Evolutionary conservation across 2,888 invertebrate genomes (phyloP).

Genomic region (Heteromurus nitidus): DNA sequence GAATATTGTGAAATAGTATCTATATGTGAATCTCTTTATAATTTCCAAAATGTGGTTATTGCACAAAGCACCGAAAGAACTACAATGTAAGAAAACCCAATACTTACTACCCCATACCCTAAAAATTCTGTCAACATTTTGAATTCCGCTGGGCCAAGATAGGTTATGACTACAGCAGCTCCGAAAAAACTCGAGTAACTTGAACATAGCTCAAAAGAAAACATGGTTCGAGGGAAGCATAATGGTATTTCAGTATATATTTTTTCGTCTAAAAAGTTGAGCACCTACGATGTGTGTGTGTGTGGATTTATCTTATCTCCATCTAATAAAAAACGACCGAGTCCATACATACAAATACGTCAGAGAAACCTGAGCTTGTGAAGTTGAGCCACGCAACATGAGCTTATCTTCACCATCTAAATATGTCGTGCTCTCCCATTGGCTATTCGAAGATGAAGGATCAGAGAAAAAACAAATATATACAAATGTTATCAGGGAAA

Average conservation of each 20-base stretch:
- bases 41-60: not conserved
- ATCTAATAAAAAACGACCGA: slow-evolving; percentile 26
- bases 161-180: not conserved
- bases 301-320: slow-evolving; percentile 36
- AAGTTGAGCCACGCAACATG: slow-evolving; percentile 44
- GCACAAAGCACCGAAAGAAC: not conserved
- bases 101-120: not conserved
- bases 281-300: not conserved
- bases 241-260: not conserved
- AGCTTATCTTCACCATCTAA: slow-evolving; percentile 53
- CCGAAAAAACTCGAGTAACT: not conserved
- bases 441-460: slow-evolving; percentile 35
- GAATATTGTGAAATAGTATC: too few species aligned
- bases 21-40: not conserved
- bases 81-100: not conserved
- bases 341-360: slow-evolving; percentile 22
- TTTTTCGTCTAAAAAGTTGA: not conserved
- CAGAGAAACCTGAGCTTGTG: slow-evolving; percentile 8
- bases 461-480: slow-evolving; percentile 55
- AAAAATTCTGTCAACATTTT: not conserved
- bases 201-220: not conserved
- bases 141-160: not conserved
- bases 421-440: slow-evolving; percentile 39
- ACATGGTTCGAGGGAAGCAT: not conserved
- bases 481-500: slow-evolving; percentile 47